Percentiles rank a stretch among this genome's conserved stretches.
phyloP scores from a whole-genome alignment of 2,888 invertebrate genomes.

The Caenorhabditis sp. region DNA sequence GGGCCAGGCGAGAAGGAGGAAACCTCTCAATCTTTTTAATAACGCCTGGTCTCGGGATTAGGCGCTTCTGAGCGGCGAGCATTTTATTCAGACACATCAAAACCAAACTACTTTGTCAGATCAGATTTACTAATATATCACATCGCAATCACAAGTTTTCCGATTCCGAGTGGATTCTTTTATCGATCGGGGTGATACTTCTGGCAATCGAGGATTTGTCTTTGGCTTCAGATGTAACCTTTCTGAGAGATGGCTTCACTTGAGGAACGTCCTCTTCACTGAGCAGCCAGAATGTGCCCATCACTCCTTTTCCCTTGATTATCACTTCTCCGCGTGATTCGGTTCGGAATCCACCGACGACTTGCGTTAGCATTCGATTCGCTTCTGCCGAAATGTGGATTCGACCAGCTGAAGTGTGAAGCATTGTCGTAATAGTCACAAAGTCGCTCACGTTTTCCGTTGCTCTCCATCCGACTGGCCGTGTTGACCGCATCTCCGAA shows the following conservation, averaged over 20 bases:
- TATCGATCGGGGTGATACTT: constrained; percentile 4
- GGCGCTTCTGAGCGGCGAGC: background rate
- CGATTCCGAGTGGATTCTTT: background rate
- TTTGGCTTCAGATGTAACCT: background rate
- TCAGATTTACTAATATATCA: background rate
- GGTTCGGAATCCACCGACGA: constrained; percentile 72
- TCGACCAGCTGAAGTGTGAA: constrained; percentile 71
- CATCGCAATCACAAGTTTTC: background rate
- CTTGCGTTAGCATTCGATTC: constrained; percentile 65
- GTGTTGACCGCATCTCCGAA: constrained; percentile 77
- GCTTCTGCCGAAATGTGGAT: constrained; percentile 72
- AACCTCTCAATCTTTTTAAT: constrained; percentile 41
- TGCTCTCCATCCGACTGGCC: constrained; percentile 74
- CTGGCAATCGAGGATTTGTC: background rate
- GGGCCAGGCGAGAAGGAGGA: constrained; percentile 11
- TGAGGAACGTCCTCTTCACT: background rate
- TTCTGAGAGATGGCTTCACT: background rate
- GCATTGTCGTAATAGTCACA: no score
- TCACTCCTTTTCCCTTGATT: constrained; percentile 71
- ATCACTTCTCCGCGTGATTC: constrained; percentile 74
- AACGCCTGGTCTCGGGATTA: constrained; percentile 11
- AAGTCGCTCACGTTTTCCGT: constrained; percentile 66
- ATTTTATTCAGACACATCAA: background rate
- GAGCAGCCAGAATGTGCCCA: constrained; percentile 73
- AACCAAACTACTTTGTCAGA: constrained; percentile 5